phyloP scores from a whole-genome alignment of 2,797 vertebrate species.

The Tapirus indicus region DNA sequence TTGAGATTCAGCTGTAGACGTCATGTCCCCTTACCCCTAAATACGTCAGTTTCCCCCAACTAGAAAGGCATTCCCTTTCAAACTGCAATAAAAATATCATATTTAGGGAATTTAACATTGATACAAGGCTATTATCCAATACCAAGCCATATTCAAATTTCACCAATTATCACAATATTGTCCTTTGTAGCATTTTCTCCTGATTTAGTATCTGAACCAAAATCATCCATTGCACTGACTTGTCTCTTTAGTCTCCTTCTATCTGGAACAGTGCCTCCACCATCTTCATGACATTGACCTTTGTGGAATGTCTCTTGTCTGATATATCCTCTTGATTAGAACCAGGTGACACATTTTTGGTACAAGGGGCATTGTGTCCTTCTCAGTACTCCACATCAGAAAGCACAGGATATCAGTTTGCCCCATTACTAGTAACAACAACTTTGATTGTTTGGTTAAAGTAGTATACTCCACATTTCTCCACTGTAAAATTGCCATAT shows the following conservation, averaged over 20 bases:
- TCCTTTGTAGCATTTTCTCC: background rate
- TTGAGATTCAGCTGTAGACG: conserved; percentile 13
- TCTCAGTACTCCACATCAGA: background rate
- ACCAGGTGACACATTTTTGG: background rate
- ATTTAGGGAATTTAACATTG: background rate
- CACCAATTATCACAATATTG: background rate
- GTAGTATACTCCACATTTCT: background rate
- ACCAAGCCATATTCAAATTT: background rate
- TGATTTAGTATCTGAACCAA: background rate
- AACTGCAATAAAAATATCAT: conserved; percentile 31
- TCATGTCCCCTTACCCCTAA: background rate
- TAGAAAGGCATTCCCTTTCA: background rate
- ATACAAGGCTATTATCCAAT: background rate
- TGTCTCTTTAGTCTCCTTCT: background rate
- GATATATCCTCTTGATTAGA: background rate
- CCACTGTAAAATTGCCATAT: background rate
- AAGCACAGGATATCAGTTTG: background rate
- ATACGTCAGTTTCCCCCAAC: background rate
- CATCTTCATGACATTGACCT: background rate
- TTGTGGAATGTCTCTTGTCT: background rate
- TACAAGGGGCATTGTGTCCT: background rate
- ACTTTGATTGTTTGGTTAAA: background rate
- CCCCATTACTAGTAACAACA: background rate
- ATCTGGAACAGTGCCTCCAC: background rate
- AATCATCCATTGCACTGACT: background rate